Evolutionary conservation across 2,113 vertebrate genomes (phyloP).

Genomic region (Hyla sarda): DNA sequence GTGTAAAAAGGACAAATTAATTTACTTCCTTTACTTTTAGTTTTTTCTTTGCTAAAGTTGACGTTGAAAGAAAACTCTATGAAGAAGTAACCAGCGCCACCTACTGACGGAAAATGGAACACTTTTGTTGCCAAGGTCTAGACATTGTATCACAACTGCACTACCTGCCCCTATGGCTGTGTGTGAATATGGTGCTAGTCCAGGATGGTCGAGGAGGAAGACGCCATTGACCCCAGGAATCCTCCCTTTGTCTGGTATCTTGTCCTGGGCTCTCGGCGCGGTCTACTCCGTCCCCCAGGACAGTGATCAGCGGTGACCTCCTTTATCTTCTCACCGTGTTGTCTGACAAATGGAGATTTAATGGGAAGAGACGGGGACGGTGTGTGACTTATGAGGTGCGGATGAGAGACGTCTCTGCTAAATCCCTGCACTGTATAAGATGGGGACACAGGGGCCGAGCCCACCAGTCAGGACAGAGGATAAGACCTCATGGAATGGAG

Average conservation of each 20-base stretch:
- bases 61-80: no score
- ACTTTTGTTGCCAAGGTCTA: no score
- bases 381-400: slow-evolving; percentile 17
- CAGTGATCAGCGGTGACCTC: not conserved
- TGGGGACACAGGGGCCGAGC: not conserved
- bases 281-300: not conserved
- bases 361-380: not conserved
- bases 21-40: no score
- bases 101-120: no score
- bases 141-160: no score
- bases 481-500: not conserved
- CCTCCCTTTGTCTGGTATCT: not conserved
- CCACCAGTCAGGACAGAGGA: not conserved
- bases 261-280: not conserved
- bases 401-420: not conserved
- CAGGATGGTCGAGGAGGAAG: not conserved
- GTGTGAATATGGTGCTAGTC: not conserved
- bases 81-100: no score
- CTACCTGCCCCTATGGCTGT: no score
- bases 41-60: no score
- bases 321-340: not conserved
- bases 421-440: not conserved
- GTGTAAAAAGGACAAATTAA: no score
- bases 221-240: not conserved
- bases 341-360: not conserved